Conservation (phyloP, 2,888 invertebrate genomes). For the Alentia gelatinosa region DNA sequence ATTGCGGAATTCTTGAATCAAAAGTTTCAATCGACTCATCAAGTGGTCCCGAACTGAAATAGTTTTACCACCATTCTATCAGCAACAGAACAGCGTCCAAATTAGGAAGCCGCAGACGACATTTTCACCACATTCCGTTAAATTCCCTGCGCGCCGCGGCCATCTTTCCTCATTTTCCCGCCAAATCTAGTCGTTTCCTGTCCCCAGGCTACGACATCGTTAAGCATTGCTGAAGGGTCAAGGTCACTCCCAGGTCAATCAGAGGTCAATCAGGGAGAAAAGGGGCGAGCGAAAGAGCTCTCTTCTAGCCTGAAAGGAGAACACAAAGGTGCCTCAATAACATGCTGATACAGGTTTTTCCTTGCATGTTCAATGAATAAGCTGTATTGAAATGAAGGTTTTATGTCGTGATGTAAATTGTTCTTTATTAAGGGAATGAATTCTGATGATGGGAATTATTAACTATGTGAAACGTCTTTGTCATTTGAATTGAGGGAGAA, state of each 20-base stretch:
- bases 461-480: too few species aligned
- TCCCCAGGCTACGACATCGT: background rate
- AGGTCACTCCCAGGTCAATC: background rate
- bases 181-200: background rate
- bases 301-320: background rate
- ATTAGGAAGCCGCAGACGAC: background rate
- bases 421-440: too few species aligned
- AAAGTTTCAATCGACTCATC: too few species aligned
- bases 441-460: too few species aligned
- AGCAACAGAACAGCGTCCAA: background rate
- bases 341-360: too few species aligned
- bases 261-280: background rate
- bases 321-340: background rate
- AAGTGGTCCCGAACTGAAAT: background rate
- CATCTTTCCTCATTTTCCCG: background rate
- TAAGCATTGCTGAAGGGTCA: background rate
- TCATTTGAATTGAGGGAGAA: too few species aligned
- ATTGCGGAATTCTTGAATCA: too few species aligned
- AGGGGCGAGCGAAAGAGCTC: background rate
- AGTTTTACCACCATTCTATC: background rate
- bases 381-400: too few species aligned
- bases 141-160: background rate
- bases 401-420: too few species aligned
- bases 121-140: background rate
- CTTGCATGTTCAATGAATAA: too few species aligned